Base-by-base conservation (phyloP, 2,113 vertebrate species). In the Collichthys lucidus region DNA sequence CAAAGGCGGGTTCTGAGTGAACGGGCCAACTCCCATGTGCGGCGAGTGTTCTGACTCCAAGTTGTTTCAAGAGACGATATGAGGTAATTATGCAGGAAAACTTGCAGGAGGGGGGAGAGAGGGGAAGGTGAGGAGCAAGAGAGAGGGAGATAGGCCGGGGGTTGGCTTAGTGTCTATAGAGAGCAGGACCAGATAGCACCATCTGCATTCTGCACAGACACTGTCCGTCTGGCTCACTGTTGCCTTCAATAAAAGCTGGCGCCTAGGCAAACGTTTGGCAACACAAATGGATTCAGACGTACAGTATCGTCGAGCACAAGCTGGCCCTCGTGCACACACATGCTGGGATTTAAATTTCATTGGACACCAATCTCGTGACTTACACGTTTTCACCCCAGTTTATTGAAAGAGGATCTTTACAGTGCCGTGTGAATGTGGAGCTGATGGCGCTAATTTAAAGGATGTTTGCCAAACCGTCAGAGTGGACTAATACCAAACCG, bases 121-220 rank as follows among this genome's bases (percentile, higher is more conserved):
- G 62, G 57, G 17, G 53, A 16, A 17, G 11, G 15, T 19, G 59
- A n/a, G 64, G 56, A 59, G 69, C 57, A 62, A 62, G 11, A 35
- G 69, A 44, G 69, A 35, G 79, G 49, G 77, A 80, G 82, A 74
- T 59, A 40, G 26, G 69, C 70, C 31, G 63, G 64, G 78, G 78
- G 55, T 66, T 85, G 87, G 86, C 83, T 72, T 17, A 2, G 62
- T 52, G 67, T 81, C 68, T 77, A 65, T 19, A 68, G 75, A 71
- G 77, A 82, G 80, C 11, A 4, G 15, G 55, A 89, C 77, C 82
- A 85, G 87, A 89, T 83, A 89, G 76, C 77, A 73, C 79, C 90
- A 90, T 92, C 87, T 90, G 89, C 82, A 90, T 92, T 87, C 89
- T 79, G 89, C 80, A 66, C 88, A 71, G 85, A 72, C 59, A 22